These are phyloP conservation scores for Orbicella faveolata DNA, from an alignment of 64 coral and sea anemone species.

Conservation along the genomic window DNA sequence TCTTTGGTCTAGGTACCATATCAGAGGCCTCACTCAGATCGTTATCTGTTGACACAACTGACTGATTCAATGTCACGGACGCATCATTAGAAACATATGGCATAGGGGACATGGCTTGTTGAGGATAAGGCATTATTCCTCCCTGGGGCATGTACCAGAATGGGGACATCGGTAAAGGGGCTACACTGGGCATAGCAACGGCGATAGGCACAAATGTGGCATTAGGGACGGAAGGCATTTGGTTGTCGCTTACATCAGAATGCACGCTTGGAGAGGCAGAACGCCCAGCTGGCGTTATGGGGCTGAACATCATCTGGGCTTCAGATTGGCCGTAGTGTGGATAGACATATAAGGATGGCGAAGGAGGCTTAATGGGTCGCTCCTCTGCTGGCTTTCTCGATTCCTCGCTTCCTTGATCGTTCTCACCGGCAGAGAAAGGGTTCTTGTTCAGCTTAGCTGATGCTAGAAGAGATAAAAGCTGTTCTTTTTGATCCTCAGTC, in stretches of 20 bases:
- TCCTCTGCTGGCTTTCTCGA: neutral
- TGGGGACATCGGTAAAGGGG: slow-evolving; percentile 51
- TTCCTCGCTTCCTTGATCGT: neutral
- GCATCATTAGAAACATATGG: slow-evolving; percentile 12
- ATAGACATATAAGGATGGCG: slow-evolving; percentile 27
- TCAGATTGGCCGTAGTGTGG: slow-evolving; percentile 14
- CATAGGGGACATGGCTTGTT: slow-evolving; percentile 29
- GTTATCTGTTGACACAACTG: slow-evolving; percentile 31
- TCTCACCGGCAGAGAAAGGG: neutral
- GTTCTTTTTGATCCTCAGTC: slow-evolving; percentile 22
- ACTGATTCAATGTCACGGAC: neutral
- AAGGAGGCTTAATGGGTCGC: slow-evolving; percentile 2
- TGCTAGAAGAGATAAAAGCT: slow-evolving; percentile 29
- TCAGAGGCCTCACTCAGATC: slow-evolving; percentile 41
- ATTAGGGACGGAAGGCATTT: slow-evolving; percentile 15
- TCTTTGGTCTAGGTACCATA: neutral
- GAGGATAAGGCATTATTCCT: slow-evolving; percentile 58
- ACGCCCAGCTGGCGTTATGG: slow-evolving; percentile 72
- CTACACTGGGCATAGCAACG: slow-evolving; percentile 56
- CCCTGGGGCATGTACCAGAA: slow-evolving; percentile 80
- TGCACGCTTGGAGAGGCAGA: neutral
- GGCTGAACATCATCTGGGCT: slow-evolving; percentile 52
- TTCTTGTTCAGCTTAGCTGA: neutral
- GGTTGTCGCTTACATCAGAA: neutral
- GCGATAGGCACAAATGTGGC: slow-evolving; percentile 78